Evolutionary conservation across 2,113 vertebrate genomes (phyloP).

Genomic region (Alosa alosa): DNA sequence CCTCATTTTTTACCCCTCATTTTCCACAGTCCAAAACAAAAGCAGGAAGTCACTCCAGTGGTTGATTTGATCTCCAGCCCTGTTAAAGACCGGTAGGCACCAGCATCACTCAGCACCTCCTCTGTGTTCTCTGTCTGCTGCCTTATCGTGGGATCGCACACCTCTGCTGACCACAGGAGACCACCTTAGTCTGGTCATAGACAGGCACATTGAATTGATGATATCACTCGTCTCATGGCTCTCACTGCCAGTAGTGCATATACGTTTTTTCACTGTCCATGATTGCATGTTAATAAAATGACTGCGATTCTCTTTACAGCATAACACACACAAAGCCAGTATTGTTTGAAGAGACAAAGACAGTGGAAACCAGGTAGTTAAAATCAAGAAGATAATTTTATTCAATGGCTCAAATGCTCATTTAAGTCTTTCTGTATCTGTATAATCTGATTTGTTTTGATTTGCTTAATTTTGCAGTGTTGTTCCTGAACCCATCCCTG

Average conservation of each 20-base stretch:
- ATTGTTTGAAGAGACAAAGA: neutral
- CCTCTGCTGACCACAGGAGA: neutral
- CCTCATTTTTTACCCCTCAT: neutral
- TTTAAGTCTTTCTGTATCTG: neutral
- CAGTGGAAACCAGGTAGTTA: neutral
- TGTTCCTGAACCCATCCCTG: constrained; percentile 44
- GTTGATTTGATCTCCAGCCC: neutral
- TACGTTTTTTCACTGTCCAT: neutral
- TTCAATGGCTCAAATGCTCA: neutral
- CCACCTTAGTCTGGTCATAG: neutral
- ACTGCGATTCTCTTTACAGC: neutral
- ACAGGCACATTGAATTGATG: neutral
- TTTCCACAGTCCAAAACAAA: neutral
- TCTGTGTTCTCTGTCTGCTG: neutral
- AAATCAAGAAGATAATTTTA: neutral
- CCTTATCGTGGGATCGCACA: neutral
- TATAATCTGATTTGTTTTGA: neutral
- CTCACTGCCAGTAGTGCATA: neutral
- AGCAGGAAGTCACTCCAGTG: neutral
- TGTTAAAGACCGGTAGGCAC: neutral
- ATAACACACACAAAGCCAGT: neutral
- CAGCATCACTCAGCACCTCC: neutral
- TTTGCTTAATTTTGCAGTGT: constrained; percentile 36
- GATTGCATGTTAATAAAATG: neutral
- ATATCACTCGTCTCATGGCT: neutral